Evolutionary conservation across 2,113 vertebrate species (phyloP).

Genomic region (Heptranchias perlo): DNA sequence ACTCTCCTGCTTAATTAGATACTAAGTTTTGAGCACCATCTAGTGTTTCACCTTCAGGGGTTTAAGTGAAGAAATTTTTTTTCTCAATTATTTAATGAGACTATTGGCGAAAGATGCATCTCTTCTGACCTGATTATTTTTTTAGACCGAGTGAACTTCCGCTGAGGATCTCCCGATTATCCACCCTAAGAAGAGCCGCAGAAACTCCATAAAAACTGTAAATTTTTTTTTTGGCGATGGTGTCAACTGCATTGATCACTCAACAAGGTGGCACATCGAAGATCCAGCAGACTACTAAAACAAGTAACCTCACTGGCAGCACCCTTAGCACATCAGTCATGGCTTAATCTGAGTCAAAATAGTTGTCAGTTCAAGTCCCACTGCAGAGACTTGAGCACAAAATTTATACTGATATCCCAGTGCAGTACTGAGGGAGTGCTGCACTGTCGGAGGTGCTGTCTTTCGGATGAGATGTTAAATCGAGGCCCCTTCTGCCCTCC

Average conservation of each 20-base stretch:
- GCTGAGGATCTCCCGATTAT: neutral
- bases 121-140: neutral
- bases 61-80: neutral
- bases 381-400: too few species aligned
- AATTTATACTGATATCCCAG: too few species aligned
- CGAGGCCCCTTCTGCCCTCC: too few species aligned
- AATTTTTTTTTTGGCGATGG: neutral
- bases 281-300: neutral
- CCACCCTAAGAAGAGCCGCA: neutral
- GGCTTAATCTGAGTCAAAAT: neutral
- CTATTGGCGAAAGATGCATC: neutral
- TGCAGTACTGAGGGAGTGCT: too few species aligned
- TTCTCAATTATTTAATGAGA: neutral
- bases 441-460: too few species aligned
- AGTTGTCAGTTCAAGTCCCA: too few species aligned
- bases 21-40: slow-evolving; percentile 33
- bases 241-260: neutral
- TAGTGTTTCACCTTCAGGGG: neutral
- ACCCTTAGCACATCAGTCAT: neutral
- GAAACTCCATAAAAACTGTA: neutral
- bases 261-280: neutral
- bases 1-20: neutral
- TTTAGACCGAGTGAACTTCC: neutral
- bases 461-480: too few species aligned
- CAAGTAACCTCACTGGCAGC: neutral